These are phyloP conservation scores for Macrocentrus cingulum DNA, from an alignment of 1,140 invertebrate genomes.

Conservation along the genomic window DNA sequence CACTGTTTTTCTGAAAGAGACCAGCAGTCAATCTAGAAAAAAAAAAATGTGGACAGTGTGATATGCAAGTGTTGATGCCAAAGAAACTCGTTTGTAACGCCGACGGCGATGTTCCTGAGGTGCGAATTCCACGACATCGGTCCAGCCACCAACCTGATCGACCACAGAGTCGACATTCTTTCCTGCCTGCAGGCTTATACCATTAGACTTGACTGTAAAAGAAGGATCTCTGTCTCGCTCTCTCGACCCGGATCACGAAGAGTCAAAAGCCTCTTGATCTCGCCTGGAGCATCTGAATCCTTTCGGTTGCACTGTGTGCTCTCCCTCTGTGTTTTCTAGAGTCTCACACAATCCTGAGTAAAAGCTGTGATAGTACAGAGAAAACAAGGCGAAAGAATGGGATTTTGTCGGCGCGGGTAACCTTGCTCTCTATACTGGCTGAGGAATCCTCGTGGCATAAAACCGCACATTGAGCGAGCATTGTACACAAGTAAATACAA, in stretches of 20 bases:
- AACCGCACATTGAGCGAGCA: too few species aligned
- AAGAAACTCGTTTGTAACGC: constrained; percentile 15
- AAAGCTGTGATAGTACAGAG: too few species aligned
- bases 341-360: too few species aligned
- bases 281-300: not conserved
- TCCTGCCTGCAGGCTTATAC: not conserved
- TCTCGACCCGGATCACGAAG: constrained; percentile 4
- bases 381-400: too few species aligned
- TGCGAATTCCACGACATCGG: constrained; percentile 13
- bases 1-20: too few species aligned
- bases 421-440: too few species aligned
- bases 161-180: constrained; percentile 1
- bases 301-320: not conserved
- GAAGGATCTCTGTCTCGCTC: too few species aligned
- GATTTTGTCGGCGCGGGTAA: too few species aligned
- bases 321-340: too few species aligned
- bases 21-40: too few species aligned
- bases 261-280: not conserved
- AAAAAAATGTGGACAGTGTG: too few species aligned
- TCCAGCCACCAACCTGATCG: not conserved
- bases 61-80: too few species aligned
- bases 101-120: constrained; percentile 7
- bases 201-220: not conserved
- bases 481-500: constrained; percentile 38
- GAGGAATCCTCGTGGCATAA: not conserved